Base-by-base conservation (phyloP, 2,797 vertebrate genomes). In the Epinephelus awoara region DNA sequence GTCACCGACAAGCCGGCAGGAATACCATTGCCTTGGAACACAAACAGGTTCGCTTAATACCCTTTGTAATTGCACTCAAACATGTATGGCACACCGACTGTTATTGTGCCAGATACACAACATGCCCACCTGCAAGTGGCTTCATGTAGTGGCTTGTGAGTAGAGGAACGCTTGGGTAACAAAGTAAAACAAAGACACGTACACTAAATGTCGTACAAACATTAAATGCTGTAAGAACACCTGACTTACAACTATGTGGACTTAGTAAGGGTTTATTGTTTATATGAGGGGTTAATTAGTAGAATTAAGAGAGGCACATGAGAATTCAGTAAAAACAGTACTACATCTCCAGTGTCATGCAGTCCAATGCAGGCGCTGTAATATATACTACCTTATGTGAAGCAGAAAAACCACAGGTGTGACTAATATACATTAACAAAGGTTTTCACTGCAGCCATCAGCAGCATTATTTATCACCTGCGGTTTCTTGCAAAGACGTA, bases 31-130 rank as follows among this genome's bases (percentile, higher is more conserved):
- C 63, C n/a, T 40, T 82, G 56, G 49, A 84, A 75, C 77, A 80
- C 85, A 86, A 6, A 88, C 54, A 79, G 65, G 75, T 90, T 88
- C 87, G 70, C 73, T 88, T 92, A 89, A 87, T 65, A 73, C 64
- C 54, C 78, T 85, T 91, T 90, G 79, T 86, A 87, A 90, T 82
- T 91, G 84, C 52, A 79, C 87, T 85, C 55, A 71, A 89, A 87
- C 76, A 74, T 88, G 69, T 77, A 78, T 84, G 84, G 81, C 82
- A 89, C 79, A 77, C 82, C 82, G 87, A 90, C 76, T 90, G 91
- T 92, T 90, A 91, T 80, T 75, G 71, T 70, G 77, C 74, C 68
- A 76, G 87, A 85, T 86, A 87, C 82, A 82, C 78, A 73, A 58
- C 14, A 19, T 55, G 54, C 38, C 65, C 77, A 86, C 83, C 83